Evolutionary conservation across 2,797 vertebrate genomes (phyloP).

Genomic region (Ibycter americanus): DNA sequence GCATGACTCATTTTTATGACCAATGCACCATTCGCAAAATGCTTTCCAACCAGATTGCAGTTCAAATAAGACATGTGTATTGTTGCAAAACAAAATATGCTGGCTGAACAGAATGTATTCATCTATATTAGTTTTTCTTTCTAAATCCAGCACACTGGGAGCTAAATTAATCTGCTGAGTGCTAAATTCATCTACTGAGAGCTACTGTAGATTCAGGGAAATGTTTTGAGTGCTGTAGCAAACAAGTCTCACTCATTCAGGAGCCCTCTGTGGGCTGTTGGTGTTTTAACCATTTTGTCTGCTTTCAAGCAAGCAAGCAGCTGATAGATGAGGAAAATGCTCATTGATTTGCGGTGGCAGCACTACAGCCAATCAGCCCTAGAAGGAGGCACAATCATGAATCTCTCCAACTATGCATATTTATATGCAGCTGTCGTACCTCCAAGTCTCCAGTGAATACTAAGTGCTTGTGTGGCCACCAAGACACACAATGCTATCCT

Average conservation of each 20-base stretch:
- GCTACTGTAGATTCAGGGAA: conserved; percentile 58
- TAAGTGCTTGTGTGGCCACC: conserved; percentile 71
- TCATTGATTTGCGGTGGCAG: conserved; percentile 73
- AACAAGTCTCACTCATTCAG: conserved; percentile 71
- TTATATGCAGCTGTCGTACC: conserved; percentile 77
- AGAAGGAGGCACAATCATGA: conserved; percentile 58
- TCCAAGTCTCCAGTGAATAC: conserved; percentile 68
- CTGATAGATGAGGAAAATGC: conserved; percentile 64
- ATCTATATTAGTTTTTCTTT: conserved; percentile 67
- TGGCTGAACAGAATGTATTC: conserved; percentile 68
- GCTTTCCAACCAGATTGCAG: conserved; percentile 64
- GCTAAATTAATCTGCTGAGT: conserved; percentile 72
- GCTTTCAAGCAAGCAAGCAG: conserved; percentile 69
- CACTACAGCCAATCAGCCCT: conserved; percentile 59
- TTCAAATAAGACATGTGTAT: conserved; percentile 68
- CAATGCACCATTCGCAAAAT: conserved; percentile 45
- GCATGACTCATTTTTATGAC: conserved; percentile 69
- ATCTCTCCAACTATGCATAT: conserved; percentile 75
- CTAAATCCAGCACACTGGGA: conserved; percentile 63
- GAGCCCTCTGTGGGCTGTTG: conserved; percentile 75
- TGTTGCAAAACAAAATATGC: conserved; percentile 71
- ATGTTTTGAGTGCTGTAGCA: conserved; percentile 42
- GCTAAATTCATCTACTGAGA: conserved; percentile 66
- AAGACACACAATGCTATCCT: conserved; percentile 56
- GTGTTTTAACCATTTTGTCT: conserved; percentile 75